Conservation (phyloP, 2,797 vertebrate genomes). For the Cirrhinus mrigala region DNA sequence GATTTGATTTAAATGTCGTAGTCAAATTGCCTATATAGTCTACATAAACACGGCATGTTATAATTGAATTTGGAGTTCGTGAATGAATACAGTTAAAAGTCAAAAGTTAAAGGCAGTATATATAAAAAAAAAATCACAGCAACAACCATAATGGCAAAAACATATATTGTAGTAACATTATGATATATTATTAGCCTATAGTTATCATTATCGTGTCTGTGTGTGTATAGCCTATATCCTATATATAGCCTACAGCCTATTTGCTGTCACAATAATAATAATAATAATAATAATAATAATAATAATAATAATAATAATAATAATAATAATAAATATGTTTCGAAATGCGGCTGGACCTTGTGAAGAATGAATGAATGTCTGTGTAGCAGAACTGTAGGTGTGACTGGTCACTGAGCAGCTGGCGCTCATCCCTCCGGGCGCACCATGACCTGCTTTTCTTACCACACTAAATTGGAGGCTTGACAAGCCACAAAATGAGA, state of each 20-base stretch:
- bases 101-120: background rate
- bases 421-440: conserved; percentile 77
- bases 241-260: background rate
- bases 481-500: conserved; percentile 75
- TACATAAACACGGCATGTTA: background rate
- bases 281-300: conserved; percentile 46
- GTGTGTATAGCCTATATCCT: too few species aligned
- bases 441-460: conserved; percentile 80
- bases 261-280: background rate
- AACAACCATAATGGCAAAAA: conserved; percentile 67
- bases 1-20: background rate
- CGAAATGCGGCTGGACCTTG: conserved; percentile 68
- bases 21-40: background rate
- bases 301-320: conserved; percentile 69
- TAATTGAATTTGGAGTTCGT: background rate
- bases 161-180: too few species aligned
- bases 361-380: conserved; percentile 75
- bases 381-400: conserved; percentile 64
- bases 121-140: too few species aligned
- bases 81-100: background rate
- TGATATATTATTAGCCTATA: background rate
- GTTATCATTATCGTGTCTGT: background rate
- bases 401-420: conserved; percentile 82
- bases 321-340: conserved; percentile 64
- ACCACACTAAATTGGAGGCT: conserved; percentile 76